Conservation (phyloP, 92 coral and sea anemone genomes). For the Palythoa grandiflora region DNA sequence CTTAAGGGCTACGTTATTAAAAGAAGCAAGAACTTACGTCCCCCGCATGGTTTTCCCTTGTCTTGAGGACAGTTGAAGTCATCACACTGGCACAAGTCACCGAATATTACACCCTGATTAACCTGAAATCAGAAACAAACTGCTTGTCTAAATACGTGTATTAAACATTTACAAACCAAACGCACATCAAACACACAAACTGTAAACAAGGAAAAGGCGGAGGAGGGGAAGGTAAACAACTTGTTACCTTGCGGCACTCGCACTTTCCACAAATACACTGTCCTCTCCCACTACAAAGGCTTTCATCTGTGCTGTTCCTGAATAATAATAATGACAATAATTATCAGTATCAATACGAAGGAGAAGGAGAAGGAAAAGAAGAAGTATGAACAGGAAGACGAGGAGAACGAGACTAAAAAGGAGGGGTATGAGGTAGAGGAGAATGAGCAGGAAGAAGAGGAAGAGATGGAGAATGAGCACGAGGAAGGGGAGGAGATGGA, state of each 20-base stretch:
- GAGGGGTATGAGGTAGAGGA: background rate
- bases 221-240: too few species aligned
- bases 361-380: background rate
- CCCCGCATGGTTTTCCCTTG: slow-evolving; percentile 81
- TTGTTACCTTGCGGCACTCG: slow-evolving; percentile 75
- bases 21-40: slow-evolving; percentile 57
- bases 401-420: background rate
- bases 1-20: too few species aligned
- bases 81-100: slow-evolving; percentile 90
- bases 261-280: slow-evolving; percentile 96
- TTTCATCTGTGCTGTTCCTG: slow-evolving; percentile 80
- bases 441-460: too few species aligned
- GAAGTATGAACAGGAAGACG: background rate
- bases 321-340: background rate
- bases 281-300: slow-evolving; percentile 90
- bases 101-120: slow-evolving; percentile 79
- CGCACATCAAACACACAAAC: background rate
- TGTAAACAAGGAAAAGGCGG: background rate
- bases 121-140: slow-evolving; percentile 61
- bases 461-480: too few species aligned
- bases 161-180: background rate
- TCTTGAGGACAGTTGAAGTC: slow-evolving; percentile 90
- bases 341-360: background rate
- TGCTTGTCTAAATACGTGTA: background rate
- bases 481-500: too few species aligned